These are phyloP conservation scores for Prunella strophiata DNA, from an alignment of 2,797 vertebrate genomes.

Conservation along the genomic window DNA sequence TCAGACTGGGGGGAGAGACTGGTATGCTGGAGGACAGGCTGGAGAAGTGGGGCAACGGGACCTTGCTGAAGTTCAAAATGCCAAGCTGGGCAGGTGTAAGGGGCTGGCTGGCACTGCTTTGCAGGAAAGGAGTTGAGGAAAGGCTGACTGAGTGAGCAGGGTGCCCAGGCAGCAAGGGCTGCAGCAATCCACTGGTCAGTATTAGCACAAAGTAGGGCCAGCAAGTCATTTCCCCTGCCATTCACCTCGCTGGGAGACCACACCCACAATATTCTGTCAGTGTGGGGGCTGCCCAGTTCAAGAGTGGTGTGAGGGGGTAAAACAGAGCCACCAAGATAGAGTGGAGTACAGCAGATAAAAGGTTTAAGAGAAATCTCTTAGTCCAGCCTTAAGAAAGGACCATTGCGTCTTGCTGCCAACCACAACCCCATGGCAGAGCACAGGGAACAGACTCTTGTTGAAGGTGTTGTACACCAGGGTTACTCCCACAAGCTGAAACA, in stretches of 20 bases:
- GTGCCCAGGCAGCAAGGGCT: not conserved
- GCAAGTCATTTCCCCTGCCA: not conserved
- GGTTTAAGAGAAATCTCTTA: not conserved
- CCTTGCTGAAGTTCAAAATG: not conserved
- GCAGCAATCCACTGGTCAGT: not conserved
- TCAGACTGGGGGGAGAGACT: not conserved
- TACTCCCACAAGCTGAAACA: not conserved
- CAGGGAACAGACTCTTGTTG: not conserved
- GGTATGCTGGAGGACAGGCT: not conserved
- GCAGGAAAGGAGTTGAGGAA: no score
- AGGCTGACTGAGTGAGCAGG: not conserved
- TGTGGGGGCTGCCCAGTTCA: not conserved
- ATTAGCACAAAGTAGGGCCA: no score
- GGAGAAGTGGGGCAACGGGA: not conserved
- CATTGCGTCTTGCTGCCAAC: not conserved
- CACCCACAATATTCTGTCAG: not conserved
- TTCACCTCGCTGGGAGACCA: not conserved
- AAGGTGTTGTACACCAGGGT: not conserved
- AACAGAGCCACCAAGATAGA: not conserved
- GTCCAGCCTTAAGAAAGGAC: not conserved
- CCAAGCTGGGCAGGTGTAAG: fast-evolving
- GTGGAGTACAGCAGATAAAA: not conserved
- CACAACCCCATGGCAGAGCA: fast-evolving
- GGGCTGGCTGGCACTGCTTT: not conserved
- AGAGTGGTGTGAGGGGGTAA: not conserved